Conservation (phyloP, 2,113 vertebrate species). For the Symphodus melops region DNA sequence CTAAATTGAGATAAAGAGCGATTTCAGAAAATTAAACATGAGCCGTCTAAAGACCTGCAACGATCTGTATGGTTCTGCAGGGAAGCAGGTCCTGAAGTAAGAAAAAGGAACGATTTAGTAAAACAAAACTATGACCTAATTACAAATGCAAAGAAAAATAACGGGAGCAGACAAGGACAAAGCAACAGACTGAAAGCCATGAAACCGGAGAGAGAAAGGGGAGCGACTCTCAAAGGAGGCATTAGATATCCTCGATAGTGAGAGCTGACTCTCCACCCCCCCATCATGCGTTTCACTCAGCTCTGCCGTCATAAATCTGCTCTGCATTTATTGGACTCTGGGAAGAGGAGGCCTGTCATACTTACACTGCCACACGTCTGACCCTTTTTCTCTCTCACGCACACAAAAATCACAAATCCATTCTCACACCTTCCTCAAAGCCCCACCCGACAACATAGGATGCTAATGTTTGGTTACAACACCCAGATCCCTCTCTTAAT, state of each 20-base stretch:
- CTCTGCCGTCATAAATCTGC: slow-evolving; percentile 68
- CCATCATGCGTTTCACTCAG: slow-evolving; percentile 53
- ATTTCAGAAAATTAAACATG: slow-evolving; percentile 44
- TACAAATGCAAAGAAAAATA: slow-evolving; percentile 17
- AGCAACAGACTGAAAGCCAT: slow-evolving; percentile 45
- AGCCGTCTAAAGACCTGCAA: slow-evolving; percentile 26
- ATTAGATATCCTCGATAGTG: slow-evolving; percentile 60
- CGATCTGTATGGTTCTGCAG: not conserved
- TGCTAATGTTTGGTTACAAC: slow-evolving; percentile 34
- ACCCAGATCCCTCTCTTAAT: slow-evolving; percentile 50
- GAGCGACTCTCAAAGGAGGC: slow-evolving; percentile 55
- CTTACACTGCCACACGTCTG: slow-evolving; percentile 48
- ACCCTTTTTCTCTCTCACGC: not conserved
- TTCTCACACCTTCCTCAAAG: slow-evolving; percentile 40
- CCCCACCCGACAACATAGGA: slow-evolving; percentile 31
- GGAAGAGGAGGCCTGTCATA: slow-evolving; percentile 50
- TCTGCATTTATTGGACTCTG: slow-evolving; percentile 62
- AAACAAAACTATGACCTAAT: slow-evolving; percentile 6
- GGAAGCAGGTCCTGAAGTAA: slow-evolving; percentile 1
- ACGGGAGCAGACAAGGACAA: slow-evolving; percentile 45
- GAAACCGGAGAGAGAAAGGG: slow-evolving; percentile 49
- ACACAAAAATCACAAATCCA: slow-evolving; percentile 19
- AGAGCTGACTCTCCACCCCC: slow-evolving; percentile 54
- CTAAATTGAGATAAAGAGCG: slow-evolving; percentile 26
- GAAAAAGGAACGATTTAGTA: not conserved